Base-by-base conservation (phyloP, 1,140 invertebrate genomes). In the Lycorma delicatula region DNA sequence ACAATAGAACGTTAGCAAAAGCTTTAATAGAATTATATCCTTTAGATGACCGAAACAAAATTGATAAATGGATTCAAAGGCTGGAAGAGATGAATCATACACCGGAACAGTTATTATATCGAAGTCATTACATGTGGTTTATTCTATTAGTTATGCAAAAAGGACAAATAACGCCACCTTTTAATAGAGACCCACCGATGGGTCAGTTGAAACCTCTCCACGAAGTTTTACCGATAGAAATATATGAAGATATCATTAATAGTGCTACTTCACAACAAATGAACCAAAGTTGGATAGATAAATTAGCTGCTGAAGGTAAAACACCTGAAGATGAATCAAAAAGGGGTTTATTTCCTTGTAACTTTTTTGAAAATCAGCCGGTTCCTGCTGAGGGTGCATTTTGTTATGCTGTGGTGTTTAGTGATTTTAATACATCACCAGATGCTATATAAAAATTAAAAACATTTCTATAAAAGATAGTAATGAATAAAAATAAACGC, bases 71-170 rank as follows among this genome's bases (percentile, higher is more conserved):
- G 41, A 44, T 44, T 16, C 18, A 16, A 2, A 76, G 75, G 61
- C 81, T 84, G 54, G 71, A 72, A 13, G 77, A 77, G 1, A 44
- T 44, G 41, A 20, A 22, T 11, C 41, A 44, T 22, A 20, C 41
- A 5, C 3, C 41, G 16, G 41, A 44, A 22, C 41, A 44, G 41
- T 20, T 44, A 16, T 11, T 44, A 22, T 22, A 44, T 22, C 18
- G 41, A 44, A 44, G 41, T 44, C 41, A 44, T 20, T 44, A 44
- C 13, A 16, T 44, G 16, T 44, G 41, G 41, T 44, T 44, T 11
- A 16, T 44, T 6, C 16, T 44, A 6, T 22, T 44, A 20, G 41
- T 44, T 44, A 9, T 44, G 41, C 41, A 44, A 44, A 44, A 44
- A 18, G 16, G 23, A 44, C 18, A 1, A 16, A 5, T 44, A 20